Percentiles rank a stretch among this genome's conserved stretches.
phyloP scores from a whole-genome alignment of 2,113 vertebrate genomes.

The Sardina pilchardus region DNA sequence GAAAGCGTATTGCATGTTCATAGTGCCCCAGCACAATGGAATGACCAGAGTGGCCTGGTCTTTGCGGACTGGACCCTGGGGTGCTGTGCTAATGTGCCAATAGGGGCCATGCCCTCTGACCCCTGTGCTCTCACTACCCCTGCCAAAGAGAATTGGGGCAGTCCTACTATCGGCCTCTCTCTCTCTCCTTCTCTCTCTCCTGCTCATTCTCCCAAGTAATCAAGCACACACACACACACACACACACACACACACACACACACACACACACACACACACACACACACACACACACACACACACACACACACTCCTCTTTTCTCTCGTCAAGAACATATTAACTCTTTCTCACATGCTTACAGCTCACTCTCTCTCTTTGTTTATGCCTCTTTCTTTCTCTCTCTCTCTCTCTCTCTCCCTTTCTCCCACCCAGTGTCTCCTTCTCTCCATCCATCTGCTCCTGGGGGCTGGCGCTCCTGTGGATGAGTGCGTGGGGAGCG shows the following conservation, averaged over 20 bases:
- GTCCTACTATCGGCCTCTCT: not conserved
- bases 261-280: too few relatives aligned
- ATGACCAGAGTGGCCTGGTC: not conserved
- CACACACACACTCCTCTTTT: not conserved
- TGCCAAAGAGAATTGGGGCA: not conserved
- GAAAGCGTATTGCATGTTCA: not conserved
- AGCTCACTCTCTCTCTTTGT: not conserved
- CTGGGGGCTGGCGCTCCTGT: not conserved
- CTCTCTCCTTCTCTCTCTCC: not conserved
- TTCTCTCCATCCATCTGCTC: not conserved
- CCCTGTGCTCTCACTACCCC: not conserved
- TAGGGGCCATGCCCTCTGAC: not conserved
- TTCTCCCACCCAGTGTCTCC: not conserved
- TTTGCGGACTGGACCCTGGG: too few relatives aligned
- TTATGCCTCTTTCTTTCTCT: not conserved
- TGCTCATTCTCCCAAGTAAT: not conserved
- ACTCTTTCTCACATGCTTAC: not conserved
- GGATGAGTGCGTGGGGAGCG: not conserved
- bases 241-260: too few relatives aligned
- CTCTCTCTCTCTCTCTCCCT: not conserved
- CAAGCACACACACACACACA: too few relatives aligned
- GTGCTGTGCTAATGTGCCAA: not conserved
- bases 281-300: too few relatives aligned
- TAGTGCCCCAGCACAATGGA: not conserved
- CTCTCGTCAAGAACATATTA: conserved; percentile 8